Base-by-base conservation (phyloP, 1,140 invertebrate genomes). In the Ooceraea biroi region DNA sequence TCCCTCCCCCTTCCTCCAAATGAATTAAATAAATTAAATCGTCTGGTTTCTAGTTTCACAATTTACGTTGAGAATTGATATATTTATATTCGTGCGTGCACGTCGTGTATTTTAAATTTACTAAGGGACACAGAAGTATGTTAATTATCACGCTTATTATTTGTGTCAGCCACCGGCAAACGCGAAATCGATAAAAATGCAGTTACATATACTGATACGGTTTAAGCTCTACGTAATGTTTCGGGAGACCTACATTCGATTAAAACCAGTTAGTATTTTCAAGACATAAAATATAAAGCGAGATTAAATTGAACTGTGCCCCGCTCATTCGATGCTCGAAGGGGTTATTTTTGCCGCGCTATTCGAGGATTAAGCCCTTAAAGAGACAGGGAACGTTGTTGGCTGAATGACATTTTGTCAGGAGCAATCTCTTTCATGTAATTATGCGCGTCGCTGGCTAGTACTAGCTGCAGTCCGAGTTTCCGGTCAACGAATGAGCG, bases 61-160 rank as follows among this genome's bases (percentile, higher is more conserved):
- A 60, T 60, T 77, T 65, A 50, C 30, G 22, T 74, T 48, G 22
- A 61, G 72, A 85, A 82, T 82, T 69, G 19, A 85, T 63, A 63
- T 3, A 65, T 10, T 12, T n/a, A 7, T 7, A 7, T 0, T 14
- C 3, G 4, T 60, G 17, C 17, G 11, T n/a, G 14, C 52, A 1
- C 14, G 27, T 36, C 36, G 36, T 7, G n/a, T 36, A 36, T 36
- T 36, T 76, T 83, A 83, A 19, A 66, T 55, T n/a, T 66, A 12
- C 57, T 60, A 27, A 50, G 63, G 52, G 22, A 25, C 14, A 44
- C 27, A 55, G 58, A 36, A 7, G 2, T 7, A 7, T 36, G 74
- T 50, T 86, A 68, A 84, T 86, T 84, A 86, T 68, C 82, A 30
- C 66, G 14, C 5, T n/a, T 52, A 25, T 14, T 30, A 83, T 85